These are phyloP conservation scores for Hemicrepidius hirtus DNA, from an alignment of 2,888 invertebrate genomes.

Conservation along the genomic window DNA sequence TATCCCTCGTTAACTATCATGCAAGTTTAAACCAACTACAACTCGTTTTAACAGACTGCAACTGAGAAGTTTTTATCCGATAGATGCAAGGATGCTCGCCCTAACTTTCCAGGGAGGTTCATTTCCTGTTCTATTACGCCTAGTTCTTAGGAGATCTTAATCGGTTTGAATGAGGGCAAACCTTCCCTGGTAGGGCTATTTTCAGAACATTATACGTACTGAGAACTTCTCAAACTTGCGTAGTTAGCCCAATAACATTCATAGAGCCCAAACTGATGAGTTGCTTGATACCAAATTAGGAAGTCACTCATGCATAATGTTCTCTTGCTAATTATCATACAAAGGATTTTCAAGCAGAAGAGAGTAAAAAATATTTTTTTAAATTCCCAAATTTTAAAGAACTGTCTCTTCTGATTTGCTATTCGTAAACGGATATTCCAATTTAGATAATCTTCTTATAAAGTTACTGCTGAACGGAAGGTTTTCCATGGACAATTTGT, in stretches of 20 bases:
- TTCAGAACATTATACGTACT: slow-evolving; percentile 2
- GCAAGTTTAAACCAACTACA: slow-evolving; percentile 9
- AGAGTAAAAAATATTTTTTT: too few relatives aligned
- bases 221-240: slow-evolving; percentile 12
- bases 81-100: neutral
- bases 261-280: neutral
- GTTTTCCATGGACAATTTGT: slow-evolving; percentile 4
- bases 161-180: slow-evolving; percentile 1
- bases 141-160: slow-evolving; percentile 27
- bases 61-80: neutral
- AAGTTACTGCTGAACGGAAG: neutral
- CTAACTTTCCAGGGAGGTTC: neutral
- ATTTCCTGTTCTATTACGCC: slow-evolving; percentile 28
- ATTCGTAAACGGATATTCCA: too few relatives aligned
- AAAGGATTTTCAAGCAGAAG: too few relatives aligned
- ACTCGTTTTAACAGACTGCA: neutral
- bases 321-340: neutral
- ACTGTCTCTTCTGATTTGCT: too few relatives aligned
- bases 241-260: slow-evolving; percentile 12
- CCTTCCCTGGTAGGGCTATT: slow-evolving; percentile 10
- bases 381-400: too few relatives aligned
- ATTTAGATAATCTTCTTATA: neutral
- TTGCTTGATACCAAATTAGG: neutral
- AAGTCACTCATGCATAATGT: neutral
- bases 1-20: neutral